Conservation (phyloP, 2,113 vertebrate genomes). For the Chloropsis hardwickii region DNA sequence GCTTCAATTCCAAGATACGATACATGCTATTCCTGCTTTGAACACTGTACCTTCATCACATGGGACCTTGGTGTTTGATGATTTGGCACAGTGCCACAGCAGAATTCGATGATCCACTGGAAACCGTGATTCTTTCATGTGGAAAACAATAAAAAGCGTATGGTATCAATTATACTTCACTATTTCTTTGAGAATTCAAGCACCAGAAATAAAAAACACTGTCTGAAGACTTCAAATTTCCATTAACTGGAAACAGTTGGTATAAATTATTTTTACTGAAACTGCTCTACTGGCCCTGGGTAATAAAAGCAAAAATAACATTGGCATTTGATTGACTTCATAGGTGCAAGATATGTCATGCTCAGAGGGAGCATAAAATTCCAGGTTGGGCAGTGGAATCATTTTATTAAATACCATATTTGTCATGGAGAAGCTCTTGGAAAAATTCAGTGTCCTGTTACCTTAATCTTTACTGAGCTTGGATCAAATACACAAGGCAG, state of each 20-base stretch:
- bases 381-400: neutral
- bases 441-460: neutral
- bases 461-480: neutral
- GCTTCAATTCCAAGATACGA: neutral
- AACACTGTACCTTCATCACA: neutral
- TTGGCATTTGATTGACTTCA: conserved; percentile 27
- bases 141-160: conserved; percentile 55
- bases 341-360: conserved; percentile 33
- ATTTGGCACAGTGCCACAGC: neutral
- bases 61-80: conserved; percentile 2
- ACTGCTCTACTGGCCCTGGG: neutral
- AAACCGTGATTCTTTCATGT: conserved; percentile 36
- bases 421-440: neutral
- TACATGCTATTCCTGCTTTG: neutral
- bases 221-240: conserved; percentile 28
- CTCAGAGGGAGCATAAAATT: conserved; percentile 31
- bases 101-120: conserved; percentile 1
- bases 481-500: neutral
- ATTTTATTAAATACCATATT: neutral
- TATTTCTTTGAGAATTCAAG: conserved; percentile 26
- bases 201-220: conserved; percentile 32
- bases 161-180: neutral
- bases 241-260: conserved; percentile 51
- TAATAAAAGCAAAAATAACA: conserved; percentile 53
- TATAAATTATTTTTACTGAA: conserved; percentile 60